Base-by-base conservation (phyloP, 1,140 invertebrate genomes). In the Ceratitis capitata region DNA sequence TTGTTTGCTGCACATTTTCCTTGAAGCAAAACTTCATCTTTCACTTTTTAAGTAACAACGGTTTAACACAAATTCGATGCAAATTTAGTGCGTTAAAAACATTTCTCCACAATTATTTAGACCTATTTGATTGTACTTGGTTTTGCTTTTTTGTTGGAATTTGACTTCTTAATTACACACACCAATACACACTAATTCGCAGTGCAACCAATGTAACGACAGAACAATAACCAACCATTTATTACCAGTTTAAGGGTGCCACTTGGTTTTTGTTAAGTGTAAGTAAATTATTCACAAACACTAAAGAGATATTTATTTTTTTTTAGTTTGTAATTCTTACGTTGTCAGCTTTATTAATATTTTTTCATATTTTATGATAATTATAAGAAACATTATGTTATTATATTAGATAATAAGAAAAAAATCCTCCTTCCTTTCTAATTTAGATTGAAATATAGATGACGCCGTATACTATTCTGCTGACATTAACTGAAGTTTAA, bases 131-230 rank as follows among this genome's bases (percentile, higher is more conserved):
- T 58, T 53, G 82, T 85, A 53, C 61, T 85, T 19, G 14, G n/a
- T 58, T 53, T 83, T 85, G 23, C 69, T 82, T 45, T 78, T 69
- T 78, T 78, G 39, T 78, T 58, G 53, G 53, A 83, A 83, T 82
- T 51, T 85, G 85, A 85, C 85, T 85, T 85, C 85, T 85, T 85
- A 85, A 85, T 85, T 85, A 85, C 82, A 85, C 85, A 83, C 26
- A 85, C 82, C 26, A 56, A 83, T 51, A 83, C 82, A 83, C 47
- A 51, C 45, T 19, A 51, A 1, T 4, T 83, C n/a, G 14, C 45
- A 83, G 51, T 83, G 47, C 69, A 78, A 42, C 69, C 69, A 78
- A 78, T 32, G 23, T 39, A 12, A 69, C 61, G 14, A 35, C 32
- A 82, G 47, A 45, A 49, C 45, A 29, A 82, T 12, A 19, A 39